A percentile compares a stretch with the other conserved stretches of the same genome.
Conservation (phyloP, 2,888 invertebrate species). For the Plagiodera versicolora region DNA sequence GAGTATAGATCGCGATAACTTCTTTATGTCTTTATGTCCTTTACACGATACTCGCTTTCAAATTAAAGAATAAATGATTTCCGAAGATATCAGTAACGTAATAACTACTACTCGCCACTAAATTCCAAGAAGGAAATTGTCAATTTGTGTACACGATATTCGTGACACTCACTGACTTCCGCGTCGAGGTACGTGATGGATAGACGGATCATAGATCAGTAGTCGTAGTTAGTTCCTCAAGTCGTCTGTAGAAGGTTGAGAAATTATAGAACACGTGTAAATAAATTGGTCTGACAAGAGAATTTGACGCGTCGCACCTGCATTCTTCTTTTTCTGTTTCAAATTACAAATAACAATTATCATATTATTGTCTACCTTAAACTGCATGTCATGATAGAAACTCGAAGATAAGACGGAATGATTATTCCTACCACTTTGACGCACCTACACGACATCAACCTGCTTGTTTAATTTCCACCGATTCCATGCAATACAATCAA, state of each 20-base stretch:
- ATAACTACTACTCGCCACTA: background rate
- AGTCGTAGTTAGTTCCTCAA: background rate
- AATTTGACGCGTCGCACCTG: conserved; percentile 25
- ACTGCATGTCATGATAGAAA: conserved; percentile 20
- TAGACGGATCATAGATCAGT: background rate
- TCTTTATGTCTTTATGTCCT: too few species aligned
- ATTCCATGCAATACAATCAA: too few species aligned
- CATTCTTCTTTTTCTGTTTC: conserved; percentile 22
- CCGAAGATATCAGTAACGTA: background rate
- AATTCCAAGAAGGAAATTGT: conserved; percentile 33
- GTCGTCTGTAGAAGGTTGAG: conserved; percentile 3
- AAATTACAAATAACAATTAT: conserved; percentile 25
- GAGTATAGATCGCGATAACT: too few species aligned
- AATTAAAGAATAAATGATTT: too few species aligned
- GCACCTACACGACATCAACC: background rate
- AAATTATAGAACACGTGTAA: conserved; percentile 35
- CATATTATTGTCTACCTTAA: conserved; percentile 25
- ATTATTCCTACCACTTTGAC: conserved; percentile 4
- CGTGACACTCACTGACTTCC: conserved; percentile 36
- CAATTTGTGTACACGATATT: conserved; percentile 38
- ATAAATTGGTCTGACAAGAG: conserved; percentile 29
- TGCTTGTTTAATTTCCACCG: background rate
- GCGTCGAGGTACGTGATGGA: conserved; percentile 19
- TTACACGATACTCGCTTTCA: too few species aligned
- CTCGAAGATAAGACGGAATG: conserved; percentile 14